phyloP scores from a whole-genome alignment of 2,888 invertebrate genomes.

The Drosophila multiciliata region DNA sequence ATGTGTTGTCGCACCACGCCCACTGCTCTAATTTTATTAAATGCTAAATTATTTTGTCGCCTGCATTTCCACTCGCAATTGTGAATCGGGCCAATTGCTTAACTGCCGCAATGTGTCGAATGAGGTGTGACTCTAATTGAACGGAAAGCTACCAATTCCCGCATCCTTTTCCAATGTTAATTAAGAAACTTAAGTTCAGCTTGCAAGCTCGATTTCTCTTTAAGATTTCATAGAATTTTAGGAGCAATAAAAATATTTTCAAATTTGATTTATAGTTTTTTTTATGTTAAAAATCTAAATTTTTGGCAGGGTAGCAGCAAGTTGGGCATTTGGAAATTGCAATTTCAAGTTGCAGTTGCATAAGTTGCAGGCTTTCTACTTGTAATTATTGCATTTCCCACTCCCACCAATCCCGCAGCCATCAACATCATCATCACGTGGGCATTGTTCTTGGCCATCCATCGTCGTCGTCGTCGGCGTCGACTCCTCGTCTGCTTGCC shows the following conservation, averaged over 20 bases:
- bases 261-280: not conserved
- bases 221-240: too few relatives aligned
- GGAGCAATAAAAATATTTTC: not conserved
- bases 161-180: not conserved
- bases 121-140: slow-evolving; percentile 26
- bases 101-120: not conserved
- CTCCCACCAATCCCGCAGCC: not conserved
- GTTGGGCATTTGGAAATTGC: slow-evolving; percentile 39
- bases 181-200: not conserved
- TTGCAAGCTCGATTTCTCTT: not conserved
- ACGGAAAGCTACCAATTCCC: too few relatives aligned
- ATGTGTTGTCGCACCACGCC: slow-evolving; percentile 49
- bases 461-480: slow-evolving; percentile 19
- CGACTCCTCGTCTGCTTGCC: slow-evolving; percentile 32
- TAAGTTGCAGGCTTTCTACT: slow-evolving; percentile 57
- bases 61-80: slow-evolving; percentile 42
- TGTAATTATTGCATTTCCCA: slow-evolving; percentile 58
- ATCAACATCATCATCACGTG: slow-evolving; percentile 37
- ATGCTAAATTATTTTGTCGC: slow-evolving; percentile 63
- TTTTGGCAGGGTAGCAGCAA: slow-evolving; percentile 10
- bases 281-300: not conserved
- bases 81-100: slow-evolving; percentile 1
- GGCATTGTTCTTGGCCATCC: slow-evolving; percentile 70
- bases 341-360: slow-evolving; percentile 46
- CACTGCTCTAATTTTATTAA: slow-evolving; percentile 65